Base-by-base conservation (phyloP, 2,888 invertebrate genomes). In the Thymelicus sylvestris region DNA sequence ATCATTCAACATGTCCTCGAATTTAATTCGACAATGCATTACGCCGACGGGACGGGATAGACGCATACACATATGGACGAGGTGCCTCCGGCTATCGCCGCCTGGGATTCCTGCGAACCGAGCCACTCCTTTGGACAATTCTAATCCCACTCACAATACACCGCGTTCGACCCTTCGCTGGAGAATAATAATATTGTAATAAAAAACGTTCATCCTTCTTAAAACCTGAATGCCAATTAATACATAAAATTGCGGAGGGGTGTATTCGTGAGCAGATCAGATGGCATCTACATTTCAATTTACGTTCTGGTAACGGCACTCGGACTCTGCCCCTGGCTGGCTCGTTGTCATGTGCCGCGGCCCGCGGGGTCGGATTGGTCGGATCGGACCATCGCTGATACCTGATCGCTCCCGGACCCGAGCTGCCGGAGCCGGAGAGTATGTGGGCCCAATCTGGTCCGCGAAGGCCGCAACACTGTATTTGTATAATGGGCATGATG, bases 181-280 rank as follows among this genome's bases (percentile, higher is more conserved):
- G 72, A 44, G 63, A 67, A 67, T 50, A 67, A 67, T 61, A 61
- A 38, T 55, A 19, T 50, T 41, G 50, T 68, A 74, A 74, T 73
- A 74, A 74, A 73, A 74, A 61, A 61, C 72, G 57, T 57, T 67
- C 61, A 74, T 72, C 69, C 67, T 65, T 69, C 66, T 71, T 72
- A 68, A 81, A 85, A 85, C 84, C 82, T 80, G 84, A 84, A 83
- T 75, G 78, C 74, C 78, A 80, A 82, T 80, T 83, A 84, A 83
- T 84, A 83, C 81, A 78, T 76, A 74, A 74, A 73, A 74, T 77
- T 79, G 78, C 73, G 72, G 75, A 82, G 79, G 84, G 85, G 83
- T 80, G 76, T 76, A 67, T 72, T 74, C 75, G 77, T 72, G 73
- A 80, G 74, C 81, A 82, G 78, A 80, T 81, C 81, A 81, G 77